Base-by-base conservation (phyloP, 1,140 invertebrate species). In the Leptoteleia sp. region DNA sequence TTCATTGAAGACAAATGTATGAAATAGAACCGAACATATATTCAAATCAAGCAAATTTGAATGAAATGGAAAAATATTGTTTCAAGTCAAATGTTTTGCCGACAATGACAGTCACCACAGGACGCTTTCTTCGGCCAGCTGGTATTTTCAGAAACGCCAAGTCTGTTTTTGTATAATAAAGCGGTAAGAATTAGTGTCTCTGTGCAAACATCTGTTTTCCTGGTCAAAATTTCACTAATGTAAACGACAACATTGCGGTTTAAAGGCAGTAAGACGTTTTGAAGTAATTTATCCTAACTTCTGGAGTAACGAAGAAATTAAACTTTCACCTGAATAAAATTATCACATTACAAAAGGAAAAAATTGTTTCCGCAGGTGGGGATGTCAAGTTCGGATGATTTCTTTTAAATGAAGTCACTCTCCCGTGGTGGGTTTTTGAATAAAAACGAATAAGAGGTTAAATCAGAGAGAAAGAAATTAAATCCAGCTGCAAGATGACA, bases 191-290 rank as follows among this genome's bases (percentile, higher is more conserved):
- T 4, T 38, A 48, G 25, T 38, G 38, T n/a, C 16, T 35, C 45
- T 52, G 11, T 35, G 9, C 43, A 71, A 62, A 62, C 70, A 73
- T 73, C 70, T 73, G 70, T 19, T 48, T 73, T 55, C 55, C 45
- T 38, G 57, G 54, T 25, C 40, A 55, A 1, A 37, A 55, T 64
- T 61, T 48, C 2, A 27, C 38, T 45, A n/a, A 64, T 48, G 8
- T 19, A 64, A 73, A 71, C 45, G 33, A 61, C 37, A 59, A 61
- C 17, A 62, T 62, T 72, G 68, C 37, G 68, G 57, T 72, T 71
- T 37, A 3, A 48, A 9, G 4, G 4, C 22, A 42, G 19, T 13
- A 9, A 19, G 13, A 3, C 11, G 1, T 9, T 22, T 16, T 38
- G 5, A 17, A 19, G 0, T 27, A 11, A 17, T 37, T 31, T 8